Evolutionary conservation across 2,888 invertebrate genomes (phyloP).

Genomic region (Campaea margaritaria): DNA sequence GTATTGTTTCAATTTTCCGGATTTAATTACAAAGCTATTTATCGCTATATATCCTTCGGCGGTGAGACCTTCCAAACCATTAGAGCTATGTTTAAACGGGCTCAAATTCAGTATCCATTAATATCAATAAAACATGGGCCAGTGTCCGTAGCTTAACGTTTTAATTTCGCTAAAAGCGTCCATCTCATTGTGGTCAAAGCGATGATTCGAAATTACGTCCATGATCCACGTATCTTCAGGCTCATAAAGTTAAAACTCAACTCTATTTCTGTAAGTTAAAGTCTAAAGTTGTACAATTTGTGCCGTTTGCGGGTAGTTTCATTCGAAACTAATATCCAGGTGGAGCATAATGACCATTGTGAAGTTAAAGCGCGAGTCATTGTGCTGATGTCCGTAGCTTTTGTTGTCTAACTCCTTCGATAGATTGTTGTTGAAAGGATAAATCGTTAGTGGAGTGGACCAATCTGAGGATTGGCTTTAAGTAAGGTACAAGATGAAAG

Average conservation of each 20-base stretch:
- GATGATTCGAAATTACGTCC: slow-evolving; percentile 66
- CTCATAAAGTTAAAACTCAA: slow-evolving; percentile 18
- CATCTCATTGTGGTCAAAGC: slow-evolving; percentile 73
- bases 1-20: not conserved
- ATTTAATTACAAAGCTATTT: slow-evolving; percentile 11
- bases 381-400: slow-evolving; percentile 50
- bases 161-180: slow-evolving; percentile 82
- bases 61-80: slow-evolving; percentile 24
- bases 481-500: no score
- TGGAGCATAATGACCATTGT: slow-evolving; percentile 58
- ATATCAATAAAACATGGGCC: slow-evolving; percentile 72
- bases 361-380: slow-evolving; percentile 60
- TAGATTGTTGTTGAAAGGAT: slow-evolving; percentile 13
- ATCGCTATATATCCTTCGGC: not conserved
- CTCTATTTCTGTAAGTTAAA: slow-evolving; percentile 27
- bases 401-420: slow-evolving; percentile 41
- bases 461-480: slow-evolving; percentile 8
- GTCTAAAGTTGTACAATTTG: slow-evolving; percentile 7
- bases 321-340: slow-evolving; percentile 51
- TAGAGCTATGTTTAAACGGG: slow-evolving; percentile 41
- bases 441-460: not conserved
- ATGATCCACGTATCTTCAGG: slow-evolving; percentile 36
- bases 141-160: slow-evolving; percentile 60
- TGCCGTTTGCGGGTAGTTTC: slow-evolving; percentile 19
- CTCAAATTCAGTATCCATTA: slow-evolving; percentile 48